Evolutionary conservation across 1,140 invertebrate species (phyloP).

Genomic region (Drosophila asahinai): DNA sequence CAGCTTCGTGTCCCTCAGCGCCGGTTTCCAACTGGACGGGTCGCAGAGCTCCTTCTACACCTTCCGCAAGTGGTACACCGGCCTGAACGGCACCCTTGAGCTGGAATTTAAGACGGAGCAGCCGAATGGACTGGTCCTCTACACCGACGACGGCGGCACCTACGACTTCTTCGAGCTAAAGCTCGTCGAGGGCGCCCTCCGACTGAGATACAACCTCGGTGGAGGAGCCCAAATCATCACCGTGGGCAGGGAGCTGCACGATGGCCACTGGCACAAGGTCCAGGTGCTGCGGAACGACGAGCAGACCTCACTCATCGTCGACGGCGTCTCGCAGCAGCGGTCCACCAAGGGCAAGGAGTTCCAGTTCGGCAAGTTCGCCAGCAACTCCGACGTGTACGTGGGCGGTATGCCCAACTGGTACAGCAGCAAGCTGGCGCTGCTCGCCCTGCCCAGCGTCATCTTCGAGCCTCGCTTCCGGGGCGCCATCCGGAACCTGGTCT

Average conservation of each 20-base stretch:
- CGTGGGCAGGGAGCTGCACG: slow-evolving; percentile 93
- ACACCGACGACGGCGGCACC: slow-evolving; percentile 97
- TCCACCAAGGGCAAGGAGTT: slow-evolving; percentile 93
- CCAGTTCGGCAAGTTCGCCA: slow-evolving; percentile 92
- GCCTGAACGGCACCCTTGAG: slow-evolving; percentile 93
- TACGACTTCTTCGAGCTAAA: slow-evolving; percentile 98
- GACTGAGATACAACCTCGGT: slow-evolving; percentile 94
- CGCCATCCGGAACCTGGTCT: slow-evolving; percentile 93
- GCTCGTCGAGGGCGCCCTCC: slow-evolving; percentile 94
- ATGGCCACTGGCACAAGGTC: slow-evolving; percentile 96
- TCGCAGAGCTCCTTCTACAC: slow-evolving; percentile 94
- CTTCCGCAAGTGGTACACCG: slow-evolving; percentile 95
- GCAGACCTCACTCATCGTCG: slow-evolving; percentile 92
- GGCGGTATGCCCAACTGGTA: slow-evolving; percentile 96
- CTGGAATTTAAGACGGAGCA: slow-evolving; percentile 97
- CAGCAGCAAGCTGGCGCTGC: slow-evolving; percentile 92
- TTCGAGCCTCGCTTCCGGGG: slow-evolving; percentile 96
- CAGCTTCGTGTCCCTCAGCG: slow-evolving; percentile 66
- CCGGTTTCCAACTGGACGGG: slow-evolving; percentile 92
- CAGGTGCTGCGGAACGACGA: slow-evolving; percentile 91
- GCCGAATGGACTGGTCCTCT: slow-evolving; percentile 94
- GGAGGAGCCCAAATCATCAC: slow-evolving; percentile 94
- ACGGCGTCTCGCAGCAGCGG: slow-evolving; percentile 90
- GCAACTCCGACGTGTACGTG: slow-evolving; percentile 96
- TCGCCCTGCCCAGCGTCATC: slow-evolving; percentile 94